These are phyloP conservation scores for Nasonia oneida DNA, from an alignment of 2,888 invertebrate species.

Conservation along the genomic window DNA sequence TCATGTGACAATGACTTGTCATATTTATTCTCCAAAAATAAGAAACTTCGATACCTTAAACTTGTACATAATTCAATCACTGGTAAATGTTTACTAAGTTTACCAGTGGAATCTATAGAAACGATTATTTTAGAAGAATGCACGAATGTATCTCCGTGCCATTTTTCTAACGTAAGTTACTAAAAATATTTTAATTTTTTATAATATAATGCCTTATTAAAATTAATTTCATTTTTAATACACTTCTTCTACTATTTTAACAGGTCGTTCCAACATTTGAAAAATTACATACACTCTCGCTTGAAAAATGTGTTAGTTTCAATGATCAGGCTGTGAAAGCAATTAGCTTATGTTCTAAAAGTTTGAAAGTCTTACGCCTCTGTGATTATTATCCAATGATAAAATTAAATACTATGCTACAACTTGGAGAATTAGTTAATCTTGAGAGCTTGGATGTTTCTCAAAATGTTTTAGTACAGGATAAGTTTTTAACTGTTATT, in stretches of 20 bases:
- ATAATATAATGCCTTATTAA: not conserved
- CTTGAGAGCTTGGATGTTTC: conserved; percentile 80
- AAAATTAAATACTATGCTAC: conserved; percentile 73
- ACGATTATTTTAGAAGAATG: conserved; percentile 71
- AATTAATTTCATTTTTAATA: conserved; percentile 27
- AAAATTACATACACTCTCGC: conserved; percentile 68
- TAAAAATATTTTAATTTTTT: conserved; percentile 9
- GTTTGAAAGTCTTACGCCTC: conserved; percentile 69
- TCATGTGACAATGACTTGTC: conserved; percentile 73
- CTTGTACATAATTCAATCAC: conserved; percentile 67
- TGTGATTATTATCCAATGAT: conserved; percentile 72
- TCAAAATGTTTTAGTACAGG: conserved; percentile 80
- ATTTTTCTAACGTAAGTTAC: conserved; percentile 69
- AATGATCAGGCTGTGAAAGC: conserved; percentile 66
- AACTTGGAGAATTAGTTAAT: conserved; percentile 78
- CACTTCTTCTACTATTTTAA: conserved; percentile 1
- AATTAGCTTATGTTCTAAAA: conserved; percentile 67
- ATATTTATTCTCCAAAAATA: conserved; percentile 71
- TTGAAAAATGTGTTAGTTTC: conserved; percentile 68
- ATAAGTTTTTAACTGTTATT: conserved; percentile 81
- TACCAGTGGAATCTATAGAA: conserved; percentile 72
- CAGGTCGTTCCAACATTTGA: conserved; percentile 69
- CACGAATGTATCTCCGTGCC: conserved; percentile 64
- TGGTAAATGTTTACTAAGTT: conserved; percentile 71
- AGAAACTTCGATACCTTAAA: conserved; percentile 70